Evolutionary conservation across 2,113 vertebrate species (phyloP), one percentile per base, ranked within the genome.

Genomic region (Otocyon megalotis): DNA sequence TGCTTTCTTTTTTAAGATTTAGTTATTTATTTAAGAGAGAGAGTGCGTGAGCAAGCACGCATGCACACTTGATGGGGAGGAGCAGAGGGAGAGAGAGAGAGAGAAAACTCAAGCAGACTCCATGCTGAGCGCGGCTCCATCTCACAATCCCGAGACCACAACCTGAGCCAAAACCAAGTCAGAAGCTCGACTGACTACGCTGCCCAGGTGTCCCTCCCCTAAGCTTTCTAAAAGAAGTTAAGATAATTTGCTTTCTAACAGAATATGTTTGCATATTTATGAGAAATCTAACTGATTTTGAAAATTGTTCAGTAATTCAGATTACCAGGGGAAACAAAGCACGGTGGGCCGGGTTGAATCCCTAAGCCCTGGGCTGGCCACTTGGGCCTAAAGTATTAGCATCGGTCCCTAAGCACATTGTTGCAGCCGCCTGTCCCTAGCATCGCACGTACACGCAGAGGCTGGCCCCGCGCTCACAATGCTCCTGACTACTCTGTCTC

Each of bases 391-490:
- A 60, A 24, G 10, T 15, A 1, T 19, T 0, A 24, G n/a, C 24
- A 4, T 43, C 15, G 16, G 58, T n/a, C 17, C 7, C 2, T 11
- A 7, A 7, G 50, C 22, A 24, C 19, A 9, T 1, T 32, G 3
- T 3, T 22, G 2, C 8, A 6, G 6, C 9, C 14, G 56, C 24
- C 17, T 0, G 60, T 3, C 20, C 17, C 35, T 16, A 30, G 48
- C 62, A 13, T 3, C 12, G 0, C 2, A 6, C 0, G 1, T 11
- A 28, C 17, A 0, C 0, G 13, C 26, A 1, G 37, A 48, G 79
- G 56, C 22, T 0, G 35, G 24, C 1, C 2, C 24, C 15, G 4
- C 0, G 32, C 32, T 48, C 32, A 9, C 1, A 0, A 0, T 5
- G 35, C 10, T 13, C 16, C 19, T 69, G 3, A 12, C 8, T 17